Evolutionary conservation across 1,140 invertebrate genomes (phyloP).

Genomic region (Matsumurasca onukii): DNA sequence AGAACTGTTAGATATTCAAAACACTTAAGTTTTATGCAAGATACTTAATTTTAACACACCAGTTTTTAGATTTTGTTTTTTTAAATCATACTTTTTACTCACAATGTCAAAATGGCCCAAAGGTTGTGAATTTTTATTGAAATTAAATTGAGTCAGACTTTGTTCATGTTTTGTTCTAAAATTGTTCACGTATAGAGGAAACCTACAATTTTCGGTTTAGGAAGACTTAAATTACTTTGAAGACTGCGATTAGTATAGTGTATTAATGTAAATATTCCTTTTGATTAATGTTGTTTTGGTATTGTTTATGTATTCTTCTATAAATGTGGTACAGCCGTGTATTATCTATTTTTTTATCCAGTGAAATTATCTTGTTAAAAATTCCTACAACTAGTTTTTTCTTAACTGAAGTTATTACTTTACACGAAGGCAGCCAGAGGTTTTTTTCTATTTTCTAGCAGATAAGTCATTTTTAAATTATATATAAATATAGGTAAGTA

Average conservation of each 20-base stretch:
- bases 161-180: neutral
- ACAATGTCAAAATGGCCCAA: neutral
- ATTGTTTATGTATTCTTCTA: constrained; percentile 22
- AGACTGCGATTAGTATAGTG: constrained; percentile 15
- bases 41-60: too few species aligned
- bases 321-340: constrained; percentile 11
- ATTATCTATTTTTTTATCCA: neutral
- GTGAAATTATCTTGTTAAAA: too few species aligned
- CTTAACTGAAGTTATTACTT: too few species aligned
- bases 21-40: too few species aligned
- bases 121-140: neutral
- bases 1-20: too few species aligned
- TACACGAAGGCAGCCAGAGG: too few species aligned
- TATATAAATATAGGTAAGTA: too few species aligned
- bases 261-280: neutral
- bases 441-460: too few species aligned
- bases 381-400: too few species aligned
- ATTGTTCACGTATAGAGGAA: neutral
- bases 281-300: constrained; percentile 25
- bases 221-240: neutral
- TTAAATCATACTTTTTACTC: neutral
- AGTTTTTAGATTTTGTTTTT: neutral
- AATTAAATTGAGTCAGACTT: neutral
- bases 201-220: neutral
- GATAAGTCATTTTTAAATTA: too few species aligned